Conservation (phyloP, 2,797 vertebrate species). For the Ctenopoma multispine region DNA sequence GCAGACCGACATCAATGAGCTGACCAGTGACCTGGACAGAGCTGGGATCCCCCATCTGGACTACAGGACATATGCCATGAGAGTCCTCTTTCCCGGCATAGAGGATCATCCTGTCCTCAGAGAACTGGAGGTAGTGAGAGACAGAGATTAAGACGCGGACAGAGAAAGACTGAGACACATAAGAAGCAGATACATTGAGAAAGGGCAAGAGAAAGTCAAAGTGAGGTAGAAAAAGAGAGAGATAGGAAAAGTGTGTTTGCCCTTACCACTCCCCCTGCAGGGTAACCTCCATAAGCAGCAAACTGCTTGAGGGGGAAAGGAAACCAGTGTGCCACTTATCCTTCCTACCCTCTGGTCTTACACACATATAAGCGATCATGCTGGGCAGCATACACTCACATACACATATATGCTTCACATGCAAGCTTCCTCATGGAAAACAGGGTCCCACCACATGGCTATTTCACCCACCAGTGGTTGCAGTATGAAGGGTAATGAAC, state of each 20-base stretch:
- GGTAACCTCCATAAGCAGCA: constrained; percentile 49
- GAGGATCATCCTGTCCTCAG: constrained; percentile 96
- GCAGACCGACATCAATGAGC: constrained; percentile 97
- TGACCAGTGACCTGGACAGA: constrained; percentile 96
- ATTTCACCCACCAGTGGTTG: constrained; percentile 79
- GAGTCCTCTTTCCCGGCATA: constrained; percentile 96
- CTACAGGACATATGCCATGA: constrained; percentile 95
- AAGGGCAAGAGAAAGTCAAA: constrained; percentile 44
- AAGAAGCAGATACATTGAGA: constrained; percentile 24
- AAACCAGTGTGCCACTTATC: constrained; percentile 59
- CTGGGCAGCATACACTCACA: constrained; percentile 25
- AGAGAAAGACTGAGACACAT: constrained; percentile 80
- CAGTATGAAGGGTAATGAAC: constrained; percentile 79
- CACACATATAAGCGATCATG: constrained; percentile 26
- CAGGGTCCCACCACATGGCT: constrained; percentile 70
- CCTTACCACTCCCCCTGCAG: constrained; percentile 41
- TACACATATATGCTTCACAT: constrained; percentile 27
- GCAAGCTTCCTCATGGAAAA: constrained; percentile 63
- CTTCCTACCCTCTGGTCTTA: constrained; percentile 44
- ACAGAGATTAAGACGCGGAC: constrained; percentile 89
- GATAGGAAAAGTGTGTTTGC: constrained; percentile 17
- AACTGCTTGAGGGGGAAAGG: constrained; percentile 55
- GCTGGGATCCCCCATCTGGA: constrained; percentile 95
- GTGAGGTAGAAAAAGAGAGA: constrained; percentile 25
- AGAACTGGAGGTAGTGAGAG: constrained; percentile 94